Conservation (phyloP, 2,113 vertebrate genomes). For the Aegithalos caudatus region DNA sequence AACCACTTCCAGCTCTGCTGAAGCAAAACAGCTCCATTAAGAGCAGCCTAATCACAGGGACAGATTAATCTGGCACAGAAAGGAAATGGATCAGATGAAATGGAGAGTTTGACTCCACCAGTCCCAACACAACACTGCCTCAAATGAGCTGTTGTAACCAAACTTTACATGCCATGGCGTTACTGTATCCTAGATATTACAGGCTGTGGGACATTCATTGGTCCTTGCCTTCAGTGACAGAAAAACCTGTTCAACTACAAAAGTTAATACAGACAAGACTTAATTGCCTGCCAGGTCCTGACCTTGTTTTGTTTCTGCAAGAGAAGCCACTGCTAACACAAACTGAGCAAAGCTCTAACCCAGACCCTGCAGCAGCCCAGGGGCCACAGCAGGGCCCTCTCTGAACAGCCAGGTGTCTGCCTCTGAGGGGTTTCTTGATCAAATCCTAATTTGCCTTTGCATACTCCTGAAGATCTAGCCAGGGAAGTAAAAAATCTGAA, state of each 20-base stretch:
- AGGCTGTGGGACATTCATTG: not conserved
- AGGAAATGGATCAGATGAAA: not conserved
- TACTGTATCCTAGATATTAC: not conserved
- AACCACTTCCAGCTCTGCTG: not conserved
- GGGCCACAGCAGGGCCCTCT: not conserved
- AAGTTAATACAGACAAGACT: conserved; percentile 21
- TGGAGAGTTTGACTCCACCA: not conserved
- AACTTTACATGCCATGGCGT: not conserved
- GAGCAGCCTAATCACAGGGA: not conserved
- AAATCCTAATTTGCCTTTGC: not conserved
- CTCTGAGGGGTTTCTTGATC: not conserved
- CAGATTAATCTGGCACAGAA: not conserved
- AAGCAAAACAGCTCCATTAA: not conserved
- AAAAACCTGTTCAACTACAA: conserved; percentile 49
- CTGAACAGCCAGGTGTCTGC: not conserved
- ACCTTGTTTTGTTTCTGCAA: not conserved
- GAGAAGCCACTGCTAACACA: not conserved
- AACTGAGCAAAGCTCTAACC: not conserved
- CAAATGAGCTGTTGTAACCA: not conserved
- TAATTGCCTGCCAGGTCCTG: not conserved
- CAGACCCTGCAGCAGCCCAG: not conserved
- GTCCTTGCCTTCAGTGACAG: not conserved
- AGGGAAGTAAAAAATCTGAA: not conserved
- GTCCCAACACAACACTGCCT: not conserved
- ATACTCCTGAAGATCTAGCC: not conserved